phyloP scores from a whole-genome alignment of 2,113 vertebrate genomes.

The Charina bottae region DNA sequence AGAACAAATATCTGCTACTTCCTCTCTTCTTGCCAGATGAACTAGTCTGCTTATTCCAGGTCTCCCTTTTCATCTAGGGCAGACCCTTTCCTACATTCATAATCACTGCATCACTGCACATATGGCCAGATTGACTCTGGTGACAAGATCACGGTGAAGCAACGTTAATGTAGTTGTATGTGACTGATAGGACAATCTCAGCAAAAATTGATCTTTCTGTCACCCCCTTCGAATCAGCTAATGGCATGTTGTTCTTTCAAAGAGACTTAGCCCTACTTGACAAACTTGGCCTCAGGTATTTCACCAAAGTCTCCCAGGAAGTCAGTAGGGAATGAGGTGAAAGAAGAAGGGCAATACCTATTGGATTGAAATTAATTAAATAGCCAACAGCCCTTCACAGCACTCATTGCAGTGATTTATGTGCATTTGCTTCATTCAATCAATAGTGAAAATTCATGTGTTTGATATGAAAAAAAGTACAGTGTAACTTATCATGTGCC shows the following conservation, averaged over 20 bases:
- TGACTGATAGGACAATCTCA: slow-evolving; percentile 73
- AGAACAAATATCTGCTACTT: slow-evolving; percentile 58
- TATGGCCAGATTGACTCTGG: slow-evolving; percentile 54
- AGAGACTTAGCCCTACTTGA: slow-evolving; percentile 77
- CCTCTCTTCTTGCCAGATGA: slow-evolving; percentile 44
- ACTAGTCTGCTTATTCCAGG: slow-evolving; percentile 42
- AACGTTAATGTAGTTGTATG: slow-evolving; percentile 65
- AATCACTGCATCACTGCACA: slow-evolving; percentile 50
- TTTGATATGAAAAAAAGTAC: slow-evolving; percentile 7
- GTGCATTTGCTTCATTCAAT: slow-evolving; percentile 24
- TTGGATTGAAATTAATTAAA: slow-evolving; percentile 89
- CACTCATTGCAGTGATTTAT: slow-evolving; percentile 73
- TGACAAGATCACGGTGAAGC: slow-evolving; percentile 61
- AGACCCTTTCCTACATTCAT: slow-evolving; percentile 53
- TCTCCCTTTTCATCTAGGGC: slow-evolving; percentile 52
- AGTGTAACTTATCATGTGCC: neutral
- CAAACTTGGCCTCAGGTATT: slow-evolving; percentile 81
- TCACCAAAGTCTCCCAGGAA: slow-evolving; percentile 68
- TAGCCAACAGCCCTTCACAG: slow-evolving; percentile 77
- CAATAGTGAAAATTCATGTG: neutral
- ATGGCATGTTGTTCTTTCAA: slow-evolving; percentile 73
- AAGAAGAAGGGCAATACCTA: slow-evolving; percentile 80
- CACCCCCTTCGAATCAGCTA: slow-evolving; percentile 66
- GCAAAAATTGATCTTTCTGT: slow-evolving; percentile 84
- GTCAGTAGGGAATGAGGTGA: slow-evolving; percentile 70